Evolutionary conservation across 2,888 invertebrate genomes (phyloP).

Genomic region (Brachyopa scutellaris): DNA sequence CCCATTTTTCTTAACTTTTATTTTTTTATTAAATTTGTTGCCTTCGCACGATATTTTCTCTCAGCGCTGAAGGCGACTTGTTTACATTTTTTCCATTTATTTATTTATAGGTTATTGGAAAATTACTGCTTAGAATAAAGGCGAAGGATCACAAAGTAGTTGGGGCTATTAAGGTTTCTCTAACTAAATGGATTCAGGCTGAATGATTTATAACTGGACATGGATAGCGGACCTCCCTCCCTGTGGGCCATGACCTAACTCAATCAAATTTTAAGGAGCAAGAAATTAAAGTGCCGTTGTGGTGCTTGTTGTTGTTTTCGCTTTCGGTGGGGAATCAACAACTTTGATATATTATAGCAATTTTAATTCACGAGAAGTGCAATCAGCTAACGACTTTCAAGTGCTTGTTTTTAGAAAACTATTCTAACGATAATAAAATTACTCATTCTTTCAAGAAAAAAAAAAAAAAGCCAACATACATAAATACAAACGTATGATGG

Average conservation of each 20-base stretch:
- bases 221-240: background rate
- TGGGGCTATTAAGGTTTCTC: constrained; percentile 9
- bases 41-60: constrained; percentile 15
- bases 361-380: background rate
- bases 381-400: background rate
- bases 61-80: constrained; percentile 29
- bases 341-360: background rate
- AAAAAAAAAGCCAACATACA: too few species aligned
- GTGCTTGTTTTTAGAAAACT: background rate
- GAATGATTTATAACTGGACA: constrained; percentile 33
- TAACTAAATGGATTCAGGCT: constrained; percentile 36
- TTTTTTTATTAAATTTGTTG: constrained; percentile 31
- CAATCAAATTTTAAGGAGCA: background rate
- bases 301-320: background rate
- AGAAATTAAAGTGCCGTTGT: background rate
- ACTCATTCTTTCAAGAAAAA: background rate
- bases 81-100: constrained; percentile 34
- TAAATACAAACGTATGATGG: too few species aligned
- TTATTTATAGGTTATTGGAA: constrained; percentile 61
- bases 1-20: constrained; percentile 46
- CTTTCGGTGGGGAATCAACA: too few species aligned
- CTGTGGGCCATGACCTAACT: background rate
- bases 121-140: constrained; percentile 30
- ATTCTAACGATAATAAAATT: background rate
- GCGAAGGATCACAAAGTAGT: constrained; percentile 21